phyloP scores from a whole-genome alignment of 2,113 vertebrate species.

The Tragulus kanchil region DNA sequence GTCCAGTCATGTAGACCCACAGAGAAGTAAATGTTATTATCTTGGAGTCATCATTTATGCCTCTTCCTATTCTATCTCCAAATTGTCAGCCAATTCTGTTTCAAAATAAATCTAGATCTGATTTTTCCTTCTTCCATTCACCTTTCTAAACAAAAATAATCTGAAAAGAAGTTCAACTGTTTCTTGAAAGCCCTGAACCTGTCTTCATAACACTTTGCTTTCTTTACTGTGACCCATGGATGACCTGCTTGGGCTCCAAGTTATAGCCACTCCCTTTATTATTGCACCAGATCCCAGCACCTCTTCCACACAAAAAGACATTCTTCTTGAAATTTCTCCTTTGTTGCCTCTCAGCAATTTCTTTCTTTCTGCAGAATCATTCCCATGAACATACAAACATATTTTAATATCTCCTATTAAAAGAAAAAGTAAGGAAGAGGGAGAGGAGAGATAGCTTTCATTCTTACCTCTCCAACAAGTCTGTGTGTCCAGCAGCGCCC shows the following conservation, averaged over 20 bases:
- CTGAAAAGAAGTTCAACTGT: not conserved
- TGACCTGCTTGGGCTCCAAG: too few relatives aligned
- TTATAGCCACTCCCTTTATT: not conserved
- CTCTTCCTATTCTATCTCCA: not conserved
- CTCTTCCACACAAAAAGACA: not conserved
- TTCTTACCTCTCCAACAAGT: not conserved
- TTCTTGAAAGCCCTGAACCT: not conserved
- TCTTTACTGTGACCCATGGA: not conserved
- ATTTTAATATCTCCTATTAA: not conserved
- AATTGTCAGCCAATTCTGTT: not conserved
- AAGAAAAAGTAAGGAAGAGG: not conserved
- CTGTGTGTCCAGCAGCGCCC: not conserved
- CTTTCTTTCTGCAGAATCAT: not conserved
- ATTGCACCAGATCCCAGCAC: not conserved
- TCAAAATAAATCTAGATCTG: not conserved
- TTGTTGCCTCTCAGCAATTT: not conserved
- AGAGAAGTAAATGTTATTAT: not conserved
- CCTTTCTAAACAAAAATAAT: slow-evolving; percentile 25
- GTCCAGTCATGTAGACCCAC: not conserved
- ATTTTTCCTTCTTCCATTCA: not conserved
- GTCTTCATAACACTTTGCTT: too few relatives aligned
- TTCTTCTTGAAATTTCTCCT: not conserved
- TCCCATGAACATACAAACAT: not conserved
- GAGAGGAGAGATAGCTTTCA: not conserved
- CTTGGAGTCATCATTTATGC: not conserved